Conservation (phyloP, 2,113 vertebrate genomes). For the Hippopotamus amphibius region DNA sequence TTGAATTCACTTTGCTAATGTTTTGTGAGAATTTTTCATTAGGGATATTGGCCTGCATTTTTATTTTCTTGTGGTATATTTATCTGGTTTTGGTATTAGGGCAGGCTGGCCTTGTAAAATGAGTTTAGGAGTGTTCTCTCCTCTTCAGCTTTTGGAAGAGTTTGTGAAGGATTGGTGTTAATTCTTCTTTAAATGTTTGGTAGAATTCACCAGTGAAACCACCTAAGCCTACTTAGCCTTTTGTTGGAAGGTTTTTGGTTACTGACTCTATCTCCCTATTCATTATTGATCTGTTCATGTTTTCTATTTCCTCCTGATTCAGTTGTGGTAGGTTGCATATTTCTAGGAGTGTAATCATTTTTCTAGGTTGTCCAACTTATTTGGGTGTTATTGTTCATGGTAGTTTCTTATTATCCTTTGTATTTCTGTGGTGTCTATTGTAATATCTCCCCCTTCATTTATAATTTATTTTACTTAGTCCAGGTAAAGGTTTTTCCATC, state of each 20-base stretch:
- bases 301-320: not conserved
- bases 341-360: not conserved
- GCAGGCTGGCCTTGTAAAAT: not conserved
- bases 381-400: not conserved
- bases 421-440: not conserved
- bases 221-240: not conserved
- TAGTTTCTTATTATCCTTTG: not conserved
- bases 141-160: not conserved
- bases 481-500: not conserved
- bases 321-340: not conserved
- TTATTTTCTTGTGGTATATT: not conserved
- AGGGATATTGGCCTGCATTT: not conserved
- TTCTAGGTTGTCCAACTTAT: not conserved
- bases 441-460: not conserved
- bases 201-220: not conserved
- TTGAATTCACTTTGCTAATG: not conserved
- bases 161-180: not conserved
- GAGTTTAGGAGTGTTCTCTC: not conserved
- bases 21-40: slow-evolving; percentile 24
- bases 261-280: not conserved
- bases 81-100: not conserved
- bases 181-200: not conserved
- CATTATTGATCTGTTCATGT: not conserved
- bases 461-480: not conserved
- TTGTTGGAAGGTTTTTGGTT: not conserved